Percentiles rank a stretch among this genome's conserved stretches.
Evolutionary conservation across 2,888 invertebrate genomes (phyloP).

Genomic region (Andrena marginata): DNA sequence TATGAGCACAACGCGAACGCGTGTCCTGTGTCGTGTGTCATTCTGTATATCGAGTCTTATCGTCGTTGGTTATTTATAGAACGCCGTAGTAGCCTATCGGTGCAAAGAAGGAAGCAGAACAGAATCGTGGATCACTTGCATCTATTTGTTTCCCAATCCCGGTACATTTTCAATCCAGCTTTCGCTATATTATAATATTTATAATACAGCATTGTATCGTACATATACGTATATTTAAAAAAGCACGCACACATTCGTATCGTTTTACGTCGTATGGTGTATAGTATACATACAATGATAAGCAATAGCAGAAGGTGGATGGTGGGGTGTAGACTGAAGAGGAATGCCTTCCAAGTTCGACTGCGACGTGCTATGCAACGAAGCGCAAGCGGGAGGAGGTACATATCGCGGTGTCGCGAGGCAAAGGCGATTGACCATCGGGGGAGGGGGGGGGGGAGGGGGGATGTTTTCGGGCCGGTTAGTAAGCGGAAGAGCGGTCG

Average conservation of each 20-base stretch:
- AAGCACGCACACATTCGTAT: not conserved
- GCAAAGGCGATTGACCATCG: conserved; percentile 48
- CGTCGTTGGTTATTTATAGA: conserved; percentile 69
- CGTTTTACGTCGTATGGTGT: not conserved
- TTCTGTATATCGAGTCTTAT: conserved; percentile 52
- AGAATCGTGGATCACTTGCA: not conserved
- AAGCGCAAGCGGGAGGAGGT: not conserved
- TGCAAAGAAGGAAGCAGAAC: conserved; percentile 26
- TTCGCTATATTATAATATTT: no score
- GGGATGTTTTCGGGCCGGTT: conserved; percentile 69
- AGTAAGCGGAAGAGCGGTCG: conserved; percentile 46
- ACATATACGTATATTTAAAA: no score
- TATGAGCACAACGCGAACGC: not conserved
- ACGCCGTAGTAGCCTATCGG: conserved; percentile 31
- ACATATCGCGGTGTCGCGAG: conserved; percentile 12
- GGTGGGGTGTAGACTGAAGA: not conserved
- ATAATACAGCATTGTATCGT: no score
- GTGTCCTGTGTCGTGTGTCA: conserved; percentile 1
- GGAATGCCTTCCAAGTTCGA: not conserved
- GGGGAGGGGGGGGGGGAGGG: no score
- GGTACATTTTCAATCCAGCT: no score
- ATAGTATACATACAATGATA: not conserved
- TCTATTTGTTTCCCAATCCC: no score
- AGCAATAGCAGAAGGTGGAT: not conserved
- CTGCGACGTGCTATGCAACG: not conserved